A percentile compares a stretch with the other conserved stretches of the same genome.
Conservation (phyloP, 2,797 vertebrate species). For the Pogoniulus pusillus region DNA sequence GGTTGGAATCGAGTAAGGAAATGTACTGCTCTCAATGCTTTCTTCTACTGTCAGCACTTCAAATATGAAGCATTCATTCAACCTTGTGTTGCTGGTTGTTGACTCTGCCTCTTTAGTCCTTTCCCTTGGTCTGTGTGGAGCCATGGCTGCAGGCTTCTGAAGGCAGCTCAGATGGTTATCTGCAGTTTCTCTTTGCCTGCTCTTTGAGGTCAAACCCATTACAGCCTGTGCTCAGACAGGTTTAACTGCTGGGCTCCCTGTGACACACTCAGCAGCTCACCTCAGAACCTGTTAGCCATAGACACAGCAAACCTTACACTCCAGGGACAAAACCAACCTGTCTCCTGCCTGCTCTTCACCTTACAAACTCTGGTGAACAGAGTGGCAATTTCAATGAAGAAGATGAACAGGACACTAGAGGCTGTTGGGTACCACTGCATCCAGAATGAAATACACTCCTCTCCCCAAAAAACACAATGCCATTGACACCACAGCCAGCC, state of each 20-base stretch:
- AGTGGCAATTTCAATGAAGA: neutral
- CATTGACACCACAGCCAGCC: neutral
- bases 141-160: conserved; percentile 72
- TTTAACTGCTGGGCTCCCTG: conserved; percentile 69
- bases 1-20: neutral
- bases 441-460: neutral
- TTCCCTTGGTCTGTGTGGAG: conserved; percentile 60
- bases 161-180: conserved; percentile 80
- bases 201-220: conserved; percentile 82
- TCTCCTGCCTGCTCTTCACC: neutral
- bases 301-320: conserved; percentile 66
- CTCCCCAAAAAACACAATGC: neutral
- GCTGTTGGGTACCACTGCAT: neutral
- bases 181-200: conserved; percentile 75
- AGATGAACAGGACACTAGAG: neutral
- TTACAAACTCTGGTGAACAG: neutral
- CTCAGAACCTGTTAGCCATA: conserved; percentile 69
- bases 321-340: conserved; percentile 22
- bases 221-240: conserved; percentile 72
- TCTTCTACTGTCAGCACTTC: conserved; percentile 29
- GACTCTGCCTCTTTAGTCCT: conserved; percentile 43
- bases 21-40: neutral
- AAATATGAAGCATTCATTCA: conserved; percentile 54
- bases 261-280: conserved; percentile 66
- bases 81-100: conserved; percentile 47